Evolutionary conservation across 2,113 vertebrate genomes (phyloP).

Genomic region (Vimba vimba): DNA sequence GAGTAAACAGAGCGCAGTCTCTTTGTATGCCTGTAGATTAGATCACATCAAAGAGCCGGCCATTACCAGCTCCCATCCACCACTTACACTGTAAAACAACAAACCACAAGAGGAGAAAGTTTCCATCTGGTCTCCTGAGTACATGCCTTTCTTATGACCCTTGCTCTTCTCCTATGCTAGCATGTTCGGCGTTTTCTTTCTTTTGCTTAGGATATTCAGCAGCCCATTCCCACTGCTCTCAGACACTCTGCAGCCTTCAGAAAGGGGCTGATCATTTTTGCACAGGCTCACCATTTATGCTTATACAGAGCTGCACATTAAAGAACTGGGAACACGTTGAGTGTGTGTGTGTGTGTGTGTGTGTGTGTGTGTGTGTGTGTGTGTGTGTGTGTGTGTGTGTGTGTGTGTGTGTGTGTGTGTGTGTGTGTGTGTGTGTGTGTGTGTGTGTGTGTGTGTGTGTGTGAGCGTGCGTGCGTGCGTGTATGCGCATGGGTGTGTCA

Average conservation of each 20-base stretch:
- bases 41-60: constrained; percentile 22
- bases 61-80: constrained; percentile 20
- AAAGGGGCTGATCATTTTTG: neutral
- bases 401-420: neutral
- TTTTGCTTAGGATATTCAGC: neutral
- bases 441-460: too few species aligned
- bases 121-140: constrained; percentile 9
- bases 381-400: neutral
- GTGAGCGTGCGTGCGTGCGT: too few species aligned
- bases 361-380: neutral
- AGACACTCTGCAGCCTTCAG: constrained; percentile 2
- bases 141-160: constrained; percentile 29
- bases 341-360: neutral
- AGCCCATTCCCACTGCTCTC: neutral
- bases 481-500: neutral
- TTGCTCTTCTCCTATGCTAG: neutral
- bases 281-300: neutral
- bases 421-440: too few species aligned
- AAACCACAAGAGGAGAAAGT: constrained; percentile 16
- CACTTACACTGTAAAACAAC: constrained; percentile 16
- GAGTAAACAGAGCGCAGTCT: constrained; percentile 74
- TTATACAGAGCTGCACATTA: neutral
- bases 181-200: neutral
- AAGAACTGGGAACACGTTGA: neutral
- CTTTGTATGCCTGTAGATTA: constrained; percentile 56